A percentile compares a stretch with the other conserved stretches of the same genome.
Evolutionary conservation across 1,140 invertebrate genomes (phyloP).

Genomic region (Maniola jurtina): DNA sequence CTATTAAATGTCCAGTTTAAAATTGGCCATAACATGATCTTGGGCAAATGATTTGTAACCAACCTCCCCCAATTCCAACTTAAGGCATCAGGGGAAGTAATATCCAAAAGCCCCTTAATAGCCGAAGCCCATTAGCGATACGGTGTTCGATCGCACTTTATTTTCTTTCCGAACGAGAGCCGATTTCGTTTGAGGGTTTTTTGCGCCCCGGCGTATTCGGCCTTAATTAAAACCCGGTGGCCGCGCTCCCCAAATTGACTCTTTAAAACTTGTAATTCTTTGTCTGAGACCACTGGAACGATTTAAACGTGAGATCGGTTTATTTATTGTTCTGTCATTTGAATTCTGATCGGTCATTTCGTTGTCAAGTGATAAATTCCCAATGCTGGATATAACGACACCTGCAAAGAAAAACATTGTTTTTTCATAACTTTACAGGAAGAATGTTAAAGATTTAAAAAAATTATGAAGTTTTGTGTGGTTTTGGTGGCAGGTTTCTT

Average conservation of each 20-base stretch:
- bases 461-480: too few relatives aligned
- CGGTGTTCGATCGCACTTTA: constrained; percentile 29
- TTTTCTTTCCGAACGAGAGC: constrained; percentile 32
- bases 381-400: too few relatives aligned
- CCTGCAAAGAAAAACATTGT: too few relatives aligned
- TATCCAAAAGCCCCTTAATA: constrained; percentile 19
- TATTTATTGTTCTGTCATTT: background rate
- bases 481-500: too few relatives aligned
- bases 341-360: too few relatives aligned
- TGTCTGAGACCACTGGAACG: constrained; percentile 12
- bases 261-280: constrained; percentile 31
- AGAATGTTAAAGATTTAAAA: too few relatives aligned
- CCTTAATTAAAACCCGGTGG: constrained; percentile 31
- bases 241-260: constrained; percentile 31
- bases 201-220: constrained; percentile 19
- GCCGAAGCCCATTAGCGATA: constrained; percentile 24
- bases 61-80: background rate
- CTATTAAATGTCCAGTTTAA: too few relatives aligned
- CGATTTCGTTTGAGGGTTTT: constrained; percentile 30
- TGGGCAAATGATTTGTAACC: too few relatives aligned
- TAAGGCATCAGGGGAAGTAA: background rate
- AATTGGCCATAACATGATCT: too few relatives aligned
- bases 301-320: constrained; percentile 16
- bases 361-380: too few relatives aligned
- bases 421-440: too few relatives aligned